A percentile compares a stretch with the other conserved stretches of the same genome.
Conservation (phyloP, 1,140 invertebrate genomes). For the Hesperophylax magnus region DNA sequence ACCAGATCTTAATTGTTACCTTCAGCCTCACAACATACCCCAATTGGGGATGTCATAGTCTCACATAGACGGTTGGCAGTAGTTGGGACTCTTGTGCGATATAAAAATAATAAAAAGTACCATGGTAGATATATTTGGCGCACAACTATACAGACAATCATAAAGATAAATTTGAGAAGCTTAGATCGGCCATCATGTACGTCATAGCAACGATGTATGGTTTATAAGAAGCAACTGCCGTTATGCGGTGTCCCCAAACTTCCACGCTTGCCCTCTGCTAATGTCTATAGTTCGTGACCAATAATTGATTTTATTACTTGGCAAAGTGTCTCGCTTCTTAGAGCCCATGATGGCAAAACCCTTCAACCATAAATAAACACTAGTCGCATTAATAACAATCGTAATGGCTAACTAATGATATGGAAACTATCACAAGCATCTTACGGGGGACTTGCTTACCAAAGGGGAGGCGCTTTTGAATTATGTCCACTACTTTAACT, state of each 20-base stretch:
- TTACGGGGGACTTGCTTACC: constrained; percentile 22
- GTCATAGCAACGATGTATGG: constrained; percentile 27
- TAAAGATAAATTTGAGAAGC: constrained; percentile 26
- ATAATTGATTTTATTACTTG: constrained; percentile 59
- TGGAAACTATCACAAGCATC: constrained; percentile 55
- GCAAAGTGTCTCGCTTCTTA: constrained; percentile 55
- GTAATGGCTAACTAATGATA: constrained; percentile 56
- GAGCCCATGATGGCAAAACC: constrained; percentile 35
- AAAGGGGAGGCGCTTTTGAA: background rate
- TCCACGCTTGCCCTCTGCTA: constrained; percentile 46
- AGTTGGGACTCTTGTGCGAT: too few species aligned
- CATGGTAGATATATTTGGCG: too few species aligned
- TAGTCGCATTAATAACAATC: constrained; percentile 56
- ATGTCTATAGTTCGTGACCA: constrained; percentile 58
- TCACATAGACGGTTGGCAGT: too few species aligned
- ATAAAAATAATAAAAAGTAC: too few species aligned
- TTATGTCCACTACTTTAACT: background rate
- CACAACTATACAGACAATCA: background rate
- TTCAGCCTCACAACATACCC: too few species aligned
- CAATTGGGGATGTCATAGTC: too few species aligned
- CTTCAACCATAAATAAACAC: constrained; percentile 55
- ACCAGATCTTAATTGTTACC: too few species aligned
- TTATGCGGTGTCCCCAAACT: constrained; percentile 42
- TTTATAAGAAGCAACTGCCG: constrained; percentile 46
- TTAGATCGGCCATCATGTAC: constrained; percentile 19